Evolutionary conservation across 2,797 vertebrate genomes (phyloP).

Genomic region (Myripristis murdjan): DNA sequence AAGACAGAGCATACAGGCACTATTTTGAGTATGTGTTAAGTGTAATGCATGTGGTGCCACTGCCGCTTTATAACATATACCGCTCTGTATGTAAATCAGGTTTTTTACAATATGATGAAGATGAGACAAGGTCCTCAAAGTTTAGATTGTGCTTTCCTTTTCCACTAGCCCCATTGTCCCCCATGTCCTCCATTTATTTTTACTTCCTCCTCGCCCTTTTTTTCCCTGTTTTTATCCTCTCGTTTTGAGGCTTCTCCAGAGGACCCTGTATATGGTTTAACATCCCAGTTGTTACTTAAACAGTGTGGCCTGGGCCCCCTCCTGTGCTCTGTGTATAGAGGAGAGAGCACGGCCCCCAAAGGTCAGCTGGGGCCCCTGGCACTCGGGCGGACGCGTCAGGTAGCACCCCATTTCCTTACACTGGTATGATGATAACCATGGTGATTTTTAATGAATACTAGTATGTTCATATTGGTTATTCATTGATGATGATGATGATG

Average conservation of each 20-base stretch:
- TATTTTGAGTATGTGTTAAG: background rate
- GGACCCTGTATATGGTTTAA: conserved; percentile 81
- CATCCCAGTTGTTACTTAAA: conserved; percentile 84
- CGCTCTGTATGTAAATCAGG: conserved; percentile 14
- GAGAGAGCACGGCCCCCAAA: conserved; percentile 81
- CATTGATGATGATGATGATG: conserved; percentile 69
- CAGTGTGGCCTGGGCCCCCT: conserved; percentile 83
- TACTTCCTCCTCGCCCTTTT: conserved; percentile 57
- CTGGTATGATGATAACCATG: conserved; percentile 85
- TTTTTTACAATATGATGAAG: conserved; percentile 28
- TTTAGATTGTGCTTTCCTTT: conserved; percentile 89
- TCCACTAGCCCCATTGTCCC: conserved; percentile 61
- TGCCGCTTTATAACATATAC: background rate
- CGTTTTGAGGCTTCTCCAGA: conserved; percentile 73
- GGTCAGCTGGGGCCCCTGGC: conserved; percentile 80
- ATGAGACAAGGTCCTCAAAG: conserved; percentile 81
- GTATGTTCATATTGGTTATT: conserved; percentile 65
- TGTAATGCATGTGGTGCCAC: background rate
- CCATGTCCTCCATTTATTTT: conserved; percentile 61
- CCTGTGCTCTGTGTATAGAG: conserved; percentile 84
- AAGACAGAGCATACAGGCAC: conserved; percentile 1
- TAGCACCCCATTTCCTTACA: conserved; percentile 88
- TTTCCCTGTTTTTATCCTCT: conserved; percentile 49
- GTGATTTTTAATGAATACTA: conserved; percentile 73
- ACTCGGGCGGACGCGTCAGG: conserved; percentile 85